phyloP scores from a whole-genome alignment of 2,113 vertebrate genomes.

The Xiphorhynchus elegans region DNA sequence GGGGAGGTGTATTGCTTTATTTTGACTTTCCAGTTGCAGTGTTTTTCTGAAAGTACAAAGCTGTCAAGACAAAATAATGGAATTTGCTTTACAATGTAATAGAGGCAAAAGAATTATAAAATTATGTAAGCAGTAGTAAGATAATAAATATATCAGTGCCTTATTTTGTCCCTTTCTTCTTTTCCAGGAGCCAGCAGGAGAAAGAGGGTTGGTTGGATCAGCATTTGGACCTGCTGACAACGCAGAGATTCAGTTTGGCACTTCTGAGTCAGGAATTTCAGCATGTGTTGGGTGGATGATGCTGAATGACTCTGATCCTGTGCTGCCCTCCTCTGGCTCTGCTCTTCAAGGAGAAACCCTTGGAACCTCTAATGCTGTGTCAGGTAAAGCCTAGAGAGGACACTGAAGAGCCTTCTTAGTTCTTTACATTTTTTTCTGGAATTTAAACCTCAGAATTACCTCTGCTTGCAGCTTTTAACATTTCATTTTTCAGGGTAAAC shows the following conservation, averaged over 20 bases:
- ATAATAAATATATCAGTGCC: rapidly evolving
- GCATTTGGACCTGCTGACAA: background rate
- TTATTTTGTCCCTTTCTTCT: background rate
- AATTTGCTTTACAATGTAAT: background rate
- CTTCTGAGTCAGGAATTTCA: background rate
- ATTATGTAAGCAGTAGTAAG: background rate
- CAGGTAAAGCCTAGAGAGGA: constrained; percentile 68
- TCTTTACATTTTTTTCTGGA: background rate
- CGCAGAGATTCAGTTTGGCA: background rate
- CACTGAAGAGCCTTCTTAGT: background rate
- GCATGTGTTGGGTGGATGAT: constrained; percentile 40
- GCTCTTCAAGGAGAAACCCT: background rate
- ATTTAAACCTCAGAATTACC: background rate
- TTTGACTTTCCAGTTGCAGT: background rate
- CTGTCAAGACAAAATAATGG: background rate
- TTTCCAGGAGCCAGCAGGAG: constrained; percentile 21
- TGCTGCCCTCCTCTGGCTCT: constrained; percentile 39
- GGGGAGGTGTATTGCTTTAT: background rate
- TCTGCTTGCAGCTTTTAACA: background rate
- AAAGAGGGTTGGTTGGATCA: background rate
- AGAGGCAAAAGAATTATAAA: background rate
- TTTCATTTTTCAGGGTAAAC: background rate
- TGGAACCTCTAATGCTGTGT: constrained; percentile 5
- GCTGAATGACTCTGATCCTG: constrained; percentile 57
- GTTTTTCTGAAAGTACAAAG: background rate